Evolutionary conservation across 2,888 invertebrate species (phyloP), one percentile per base, ranked within the genome.

Genomic region (Anthophora plumipes): DNA sequence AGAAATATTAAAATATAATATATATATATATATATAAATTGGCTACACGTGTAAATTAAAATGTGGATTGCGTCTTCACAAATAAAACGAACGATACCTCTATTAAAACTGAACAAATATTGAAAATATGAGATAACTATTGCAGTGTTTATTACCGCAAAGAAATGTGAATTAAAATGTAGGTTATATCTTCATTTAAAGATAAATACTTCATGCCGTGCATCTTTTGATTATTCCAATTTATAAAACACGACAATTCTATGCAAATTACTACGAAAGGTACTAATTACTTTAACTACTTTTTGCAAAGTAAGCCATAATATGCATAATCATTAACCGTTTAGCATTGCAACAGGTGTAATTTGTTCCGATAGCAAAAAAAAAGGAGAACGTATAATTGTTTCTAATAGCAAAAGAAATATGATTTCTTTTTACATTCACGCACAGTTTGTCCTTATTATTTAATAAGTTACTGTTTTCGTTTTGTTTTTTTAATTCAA

Each of bases 391-490:
- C 17, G 25, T n/a, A n/a, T 57, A 39, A 57, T 39, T n/a, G 17
- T 39, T 57, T n/a, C 57, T 57, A 60, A 60, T 22, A 25, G 14
- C 25, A 22, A 60, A 25, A 57, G 17, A 17, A 57, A 22, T 39
- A n/a, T 57, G 39, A 17, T 55, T 31, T 55, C n/a, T 48, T 48
- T 48, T 48, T n/a, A 48, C 48, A n/a, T 48, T 7, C 11, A 20
- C 22, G 43, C 31, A 5, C 17, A 8, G 31, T n/a, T 43, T 17
- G 25, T 61, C 22, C 22, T 22, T n/a, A 25, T 37, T 22, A 43
- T 37, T 14, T 59, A 54, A 70, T 67, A 55, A 59, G 46, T 39
- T 67, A 22, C 52, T 20, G 22, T 57, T 73, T 25, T 52, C n/a
- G 11, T 11, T 0, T 14, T 11, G 8, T 14, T n/a, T 25, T 55